Conservation (phyloP, 2,888 invertebrate species). For the Escarpia spicata region DNA sequence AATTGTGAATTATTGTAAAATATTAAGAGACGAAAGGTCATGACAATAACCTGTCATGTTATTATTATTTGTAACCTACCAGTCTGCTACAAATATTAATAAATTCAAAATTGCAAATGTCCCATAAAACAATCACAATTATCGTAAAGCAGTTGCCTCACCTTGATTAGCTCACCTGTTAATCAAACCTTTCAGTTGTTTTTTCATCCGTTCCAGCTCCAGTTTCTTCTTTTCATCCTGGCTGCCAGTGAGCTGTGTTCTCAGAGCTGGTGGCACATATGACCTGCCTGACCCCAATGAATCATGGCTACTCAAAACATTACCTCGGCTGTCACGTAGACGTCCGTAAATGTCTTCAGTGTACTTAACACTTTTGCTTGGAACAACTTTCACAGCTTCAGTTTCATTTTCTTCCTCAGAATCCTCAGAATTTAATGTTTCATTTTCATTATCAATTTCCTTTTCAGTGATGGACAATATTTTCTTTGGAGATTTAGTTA, state of each 20-base stretch:
- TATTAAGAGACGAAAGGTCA: too few relatives aligned
- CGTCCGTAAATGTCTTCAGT: conserved; percentile 93
- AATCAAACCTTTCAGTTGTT: conserved; percentile 86
- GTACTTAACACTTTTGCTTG: background rate
- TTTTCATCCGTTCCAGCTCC: conserved; percentile 75
- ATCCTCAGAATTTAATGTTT: background rate
- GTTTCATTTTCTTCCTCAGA: background rate
- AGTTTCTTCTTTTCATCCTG: conserved; percentile 66
- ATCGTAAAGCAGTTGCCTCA: background rate
- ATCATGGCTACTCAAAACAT: conserved; percentile 70
- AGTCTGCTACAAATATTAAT: too few relatives aligned
- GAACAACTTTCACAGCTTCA: conserved; percentile 37
- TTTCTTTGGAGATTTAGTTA: conserved; percentile 14
- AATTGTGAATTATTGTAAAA: too few relatives aligned
- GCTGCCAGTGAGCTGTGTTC: conserved; percentile 69
- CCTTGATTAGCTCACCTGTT: conserved; percentile 70
- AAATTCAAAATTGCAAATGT: too few relatives aligned
- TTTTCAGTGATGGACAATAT: background rate
- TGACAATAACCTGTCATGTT: too few relatives aligned
- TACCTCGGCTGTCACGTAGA: conserved; percentile 81
- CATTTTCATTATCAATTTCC: background rate
- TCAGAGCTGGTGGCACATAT: conserved; percentile 86
- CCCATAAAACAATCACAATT: too few relatives aligned
- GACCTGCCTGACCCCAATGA: conserved; percentile 65
- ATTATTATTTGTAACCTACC: too few relatives aligned